Conservation (phyloP, 2,113 vertebrate species). For the Stigmatopora argus region DNA sequence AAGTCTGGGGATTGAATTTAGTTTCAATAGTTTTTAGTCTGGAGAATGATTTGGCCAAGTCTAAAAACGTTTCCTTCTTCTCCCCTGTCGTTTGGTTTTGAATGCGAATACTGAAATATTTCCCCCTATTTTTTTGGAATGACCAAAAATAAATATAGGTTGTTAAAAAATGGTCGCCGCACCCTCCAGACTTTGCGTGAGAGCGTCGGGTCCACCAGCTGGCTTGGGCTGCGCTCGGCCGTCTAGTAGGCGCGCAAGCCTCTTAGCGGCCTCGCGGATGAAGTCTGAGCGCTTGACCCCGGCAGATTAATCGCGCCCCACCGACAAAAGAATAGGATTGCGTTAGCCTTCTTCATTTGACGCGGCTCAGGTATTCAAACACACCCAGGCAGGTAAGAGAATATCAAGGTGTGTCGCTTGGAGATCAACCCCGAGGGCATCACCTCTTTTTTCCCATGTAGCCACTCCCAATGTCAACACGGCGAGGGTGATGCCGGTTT, state of each 20-base stretch:
- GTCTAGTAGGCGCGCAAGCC: conserved; percentile 55
- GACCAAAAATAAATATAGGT: neutral
- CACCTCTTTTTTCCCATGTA: conserved; percentile 49
- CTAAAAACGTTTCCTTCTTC: too few species aligned
- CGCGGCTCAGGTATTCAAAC: conserved; percentile 37
- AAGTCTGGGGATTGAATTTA: too few species aligned
- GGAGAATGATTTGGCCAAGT: too few species aligned
- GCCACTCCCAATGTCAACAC: conserved; percentile 62
- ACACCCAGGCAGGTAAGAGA: conserved; percentile 56
- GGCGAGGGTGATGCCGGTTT: neutral
- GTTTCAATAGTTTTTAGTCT: too few species aligned
- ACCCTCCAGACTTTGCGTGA: conserved; percentile 3
- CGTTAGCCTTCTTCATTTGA: conserved; percentile 2
- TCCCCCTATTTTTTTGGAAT: neutral
- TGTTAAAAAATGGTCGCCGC: neutral
- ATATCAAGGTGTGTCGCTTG: conserved; percentile 55
- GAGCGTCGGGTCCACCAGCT: conserved; percentile 40
- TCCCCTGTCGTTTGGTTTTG: too few species aligned
- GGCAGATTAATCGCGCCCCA: conserved; percentile 35
- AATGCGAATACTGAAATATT: neutral
- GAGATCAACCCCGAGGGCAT: conserved; percentile 49
- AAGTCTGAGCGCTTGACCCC: conserved; percentile 42
- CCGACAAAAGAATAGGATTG: conserved; percentile 13
- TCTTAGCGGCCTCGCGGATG: conserved; percentile 50
- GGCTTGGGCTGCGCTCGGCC: conserved; percentile 19